Percentiles rank a stretch among this genome's conserved stretches.
phyloP scores from a whole-genome alignment of 2,888 invertebrate genomes.

The Crematogaster levior region DNA sequence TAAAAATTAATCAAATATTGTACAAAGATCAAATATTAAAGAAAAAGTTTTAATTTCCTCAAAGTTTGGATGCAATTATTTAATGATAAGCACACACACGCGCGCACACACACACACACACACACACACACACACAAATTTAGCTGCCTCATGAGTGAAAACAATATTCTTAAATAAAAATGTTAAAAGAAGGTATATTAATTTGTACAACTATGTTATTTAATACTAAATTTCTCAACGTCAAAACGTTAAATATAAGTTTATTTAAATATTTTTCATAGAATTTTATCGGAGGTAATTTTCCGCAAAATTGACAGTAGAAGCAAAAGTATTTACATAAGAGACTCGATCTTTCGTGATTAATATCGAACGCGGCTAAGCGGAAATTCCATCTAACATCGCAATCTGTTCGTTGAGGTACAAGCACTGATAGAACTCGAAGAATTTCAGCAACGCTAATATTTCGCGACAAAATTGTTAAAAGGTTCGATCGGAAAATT shows the following conservation, averaged over 20 bases:
- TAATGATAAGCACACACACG: not conserved
- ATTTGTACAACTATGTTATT: not conserved
- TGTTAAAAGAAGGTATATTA: not conserved
- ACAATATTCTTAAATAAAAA: not conserved
- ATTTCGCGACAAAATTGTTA: constrained; percentile 28
- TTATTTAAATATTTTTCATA: not conserved
- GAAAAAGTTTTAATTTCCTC: no score
- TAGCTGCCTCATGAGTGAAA: not conserved
- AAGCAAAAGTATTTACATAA: constrained; percentile 12
- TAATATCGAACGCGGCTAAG: constrained; percentile 21
- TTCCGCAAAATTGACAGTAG: not conserved
- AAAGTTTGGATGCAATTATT: not conserved
- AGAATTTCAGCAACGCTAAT: constrained; percentile 37
- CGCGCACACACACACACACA: no score
- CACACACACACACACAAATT: no score
- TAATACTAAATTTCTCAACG: not conserved
- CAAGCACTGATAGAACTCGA: constrained; percentile 30
- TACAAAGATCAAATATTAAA: no score
- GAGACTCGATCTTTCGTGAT: constrained; percentile 23
- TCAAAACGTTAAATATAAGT: not conserved
- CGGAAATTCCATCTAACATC: constrained; percentile 31
- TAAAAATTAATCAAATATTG: not conserved
- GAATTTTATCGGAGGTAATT: not conserved
- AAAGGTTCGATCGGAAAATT: constrained; percentile 8
- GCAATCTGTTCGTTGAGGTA: constrained; percentile 20